Percentiles rank a stretch among this genome's conserved stretches.
These are phyloP conservation scores for Chaetogeoica ovagalla DNA, from an alignment of 2,888 invertebrate species.

Conservation along the genomic window DNA sequence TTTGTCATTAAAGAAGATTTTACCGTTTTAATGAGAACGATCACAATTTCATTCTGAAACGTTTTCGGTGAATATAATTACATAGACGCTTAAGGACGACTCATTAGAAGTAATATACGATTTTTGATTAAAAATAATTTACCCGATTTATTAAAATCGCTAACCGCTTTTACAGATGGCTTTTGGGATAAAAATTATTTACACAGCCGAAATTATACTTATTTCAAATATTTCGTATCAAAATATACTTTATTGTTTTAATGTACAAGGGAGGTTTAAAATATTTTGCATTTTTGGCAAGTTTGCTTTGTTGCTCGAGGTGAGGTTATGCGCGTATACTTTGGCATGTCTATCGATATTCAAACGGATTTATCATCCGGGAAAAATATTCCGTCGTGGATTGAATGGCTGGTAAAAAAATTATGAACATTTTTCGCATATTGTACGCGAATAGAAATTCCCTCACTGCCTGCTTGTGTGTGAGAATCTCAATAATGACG, in stretches of 20 bases:
- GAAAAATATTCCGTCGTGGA: neutral
- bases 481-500: neutral
- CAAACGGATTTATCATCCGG: neutral
- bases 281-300: slow-evolving; percentile 39
- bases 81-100: no score
- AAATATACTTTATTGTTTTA: slow-evolving; percentile 29
- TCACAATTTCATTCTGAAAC: neutral
- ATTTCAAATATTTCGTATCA: slow-evolving; percentile 24
- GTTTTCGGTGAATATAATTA: neutral
- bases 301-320: slow-evolving; percentile 20
- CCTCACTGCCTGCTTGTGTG: neutral
- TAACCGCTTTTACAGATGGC: neutral
- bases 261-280: slow-evolving; percentile 11
- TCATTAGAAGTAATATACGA: neutral
- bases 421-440: neutral
- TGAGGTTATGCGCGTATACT: neutral
- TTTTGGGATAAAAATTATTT: slow-evolving; percentile 26
- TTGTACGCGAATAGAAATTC: neutral
- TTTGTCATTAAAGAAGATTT: neutral
- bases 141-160: neutral
- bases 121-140: slow-evolving; percentile 7
- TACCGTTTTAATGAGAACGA: neutral
- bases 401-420: neutral
- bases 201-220: slow-evolving; percentile 13
- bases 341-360: slow-evolving; percentile 26